A percentile compares a stretch with the other conserved stretches of the same genome.
phyloP scores from a whole-genome alignment of 2,113 vertebrate genomes.

The Muntiacus reevesi region DNA sequence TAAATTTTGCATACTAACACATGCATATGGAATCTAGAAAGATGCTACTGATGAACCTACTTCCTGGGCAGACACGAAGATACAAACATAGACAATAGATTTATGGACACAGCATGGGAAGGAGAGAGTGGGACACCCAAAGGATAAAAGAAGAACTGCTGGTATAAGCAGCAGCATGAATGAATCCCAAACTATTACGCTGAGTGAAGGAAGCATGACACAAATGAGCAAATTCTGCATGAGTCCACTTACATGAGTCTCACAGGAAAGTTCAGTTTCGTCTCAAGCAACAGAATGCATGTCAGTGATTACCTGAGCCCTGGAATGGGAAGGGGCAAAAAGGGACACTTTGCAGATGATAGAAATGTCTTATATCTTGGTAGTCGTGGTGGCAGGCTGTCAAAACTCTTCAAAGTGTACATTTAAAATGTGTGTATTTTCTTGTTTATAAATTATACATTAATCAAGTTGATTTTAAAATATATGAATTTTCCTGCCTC shows the following conservation, averaged over 20 bases:
- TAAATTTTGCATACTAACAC: not conserved
- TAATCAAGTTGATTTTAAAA: not conserved
- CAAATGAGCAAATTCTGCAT: not conserved
- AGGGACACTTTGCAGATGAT: not conserved
- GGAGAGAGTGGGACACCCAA: not conserved
- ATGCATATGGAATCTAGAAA: not conserved
- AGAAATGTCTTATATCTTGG: not conserved
- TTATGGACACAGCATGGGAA: not conserved
- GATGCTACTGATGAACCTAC: not conserved
- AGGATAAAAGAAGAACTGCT: not conserved
- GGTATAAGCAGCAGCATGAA: not conserved
- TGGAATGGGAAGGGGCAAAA: not conserved
- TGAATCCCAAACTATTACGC: not conserved
- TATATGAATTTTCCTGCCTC: not conserved
- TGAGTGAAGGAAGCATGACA: not conserved
- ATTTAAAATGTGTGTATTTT: not conserved
- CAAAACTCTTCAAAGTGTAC: not conserved
- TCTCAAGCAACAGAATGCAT: not conserved
- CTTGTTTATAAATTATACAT: not conserved
- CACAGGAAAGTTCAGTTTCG: not conserved
- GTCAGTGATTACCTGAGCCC: not conserved
- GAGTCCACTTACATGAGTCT: not conserved
- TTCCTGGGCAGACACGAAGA: not conserved
- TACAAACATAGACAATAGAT: not conserved
- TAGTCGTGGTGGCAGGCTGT: not conserved